phyloP scores from a whole-genome alignment of 1,140 invertebrate genomes.

The Nasonia vitripennis region DNA sequence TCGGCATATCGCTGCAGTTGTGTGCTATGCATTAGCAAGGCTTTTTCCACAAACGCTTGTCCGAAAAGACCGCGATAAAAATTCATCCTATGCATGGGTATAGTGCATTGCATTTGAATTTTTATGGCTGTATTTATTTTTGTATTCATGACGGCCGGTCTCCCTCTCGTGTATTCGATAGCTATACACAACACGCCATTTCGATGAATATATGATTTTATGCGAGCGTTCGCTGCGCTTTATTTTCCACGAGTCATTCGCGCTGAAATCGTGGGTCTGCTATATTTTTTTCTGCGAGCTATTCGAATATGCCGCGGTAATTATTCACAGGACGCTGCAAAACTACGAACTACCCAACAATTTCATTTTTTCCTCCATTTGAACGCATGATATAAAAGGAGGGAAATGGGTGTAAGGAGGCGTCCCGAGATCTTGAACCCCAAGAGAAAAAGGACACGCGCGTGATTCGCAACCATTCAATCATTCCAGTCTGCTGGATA shows the following conservation, averaged over 20 bases:
- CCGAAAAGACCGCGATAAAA: neutral
- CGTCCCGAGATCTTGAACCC: neutral
- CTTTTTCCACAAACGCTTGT: no score
- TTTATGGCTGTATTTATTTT: constrained; percentile 5
- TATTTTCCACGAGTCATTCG: no score
- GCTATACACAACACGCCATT: neutral
- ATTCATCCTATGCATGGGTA: neutral
- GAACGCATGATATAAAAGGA: neutral
- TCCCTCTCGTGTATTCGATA: neutral
- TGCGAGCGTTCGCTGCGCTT: no score
- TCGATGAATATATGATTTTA: no score
- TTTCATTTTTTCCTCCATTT: neutral
- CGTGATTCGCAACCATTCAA: neutral
- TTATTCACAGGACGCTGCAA: no score
- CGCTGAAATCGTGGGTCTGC: no score
- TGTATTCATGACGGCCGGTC: neutral
- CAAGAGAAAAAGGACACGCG: neutral
- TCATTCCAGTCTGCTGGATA: constrained; percentile 26
- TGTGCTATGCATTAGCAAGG: no score
- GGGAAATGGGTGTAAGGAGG: neutral
- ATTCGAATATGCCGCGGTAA: no score
- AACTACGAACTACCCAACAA: no score
- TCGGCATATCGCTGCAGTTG: no score
- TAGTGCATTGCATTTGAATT: neutral
- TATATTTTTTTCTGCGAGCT: no score